Base-by-base conservation (phyloP, 2,888 invertebrate species). In the Euproctis similis region DNA sequence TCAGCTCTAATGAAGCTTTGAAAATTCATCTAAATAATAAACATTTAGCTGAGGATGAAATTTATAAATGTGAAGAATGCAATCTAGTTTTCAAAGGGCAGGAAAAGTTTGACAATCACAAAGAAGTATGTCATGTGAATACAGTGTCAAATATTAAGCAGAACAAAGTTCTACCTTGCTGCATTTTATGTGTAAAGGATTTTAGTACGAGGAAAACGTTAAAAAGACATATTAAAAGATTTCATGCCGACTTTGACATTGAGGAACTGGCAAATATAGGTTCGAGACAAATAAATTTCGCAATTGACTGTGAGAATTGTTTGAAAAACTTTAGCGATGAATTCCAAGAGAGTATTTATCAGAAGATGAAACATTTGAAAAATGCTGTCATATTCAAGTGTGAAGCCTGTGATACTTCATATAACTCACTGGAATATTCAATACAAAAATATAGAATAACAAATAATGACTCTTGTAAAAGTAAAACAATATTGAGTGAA, bases 171-270 rank as follows among this genome's bases (percentile, higher is more conserved):
- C 13, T 66, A 1, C 80, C 80, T 0, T 42, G 68, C 2, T 81
- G 80, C 20, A 60, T 77, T 2, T 47, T 80, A 0, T 81, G 80
- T 12, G 64, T 61, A 31, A 81, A 80, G 34, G 72, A 80, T 24
- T 81, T 81, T n/a, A 77, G 80, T 25, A 67, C 77, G 0, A 42
- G 69, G 0, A 80, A 80, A 35, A 77, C 80, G 0, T 19, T 81
- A 5, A 75, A 71, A 24, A 53, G 78, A 0, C 80, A 81, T 22
- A 74, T 80, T 0, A 75, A 72, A 33, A 77, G 70, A 20, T 81
- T 81, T 26, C 80, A 81, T 12, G 34, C 40, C 0, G 72, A 66
- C 1, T 80, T 77, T 13, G 61, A 77, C 5, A 54, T 60, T 0
- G 73, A 80, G 0, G 76, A 75, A 1, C 22, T 81, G 0, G 69